Conservation (phyloP, 1,140 invertebrate genomes). For the Pantala flavescens region DNA sequence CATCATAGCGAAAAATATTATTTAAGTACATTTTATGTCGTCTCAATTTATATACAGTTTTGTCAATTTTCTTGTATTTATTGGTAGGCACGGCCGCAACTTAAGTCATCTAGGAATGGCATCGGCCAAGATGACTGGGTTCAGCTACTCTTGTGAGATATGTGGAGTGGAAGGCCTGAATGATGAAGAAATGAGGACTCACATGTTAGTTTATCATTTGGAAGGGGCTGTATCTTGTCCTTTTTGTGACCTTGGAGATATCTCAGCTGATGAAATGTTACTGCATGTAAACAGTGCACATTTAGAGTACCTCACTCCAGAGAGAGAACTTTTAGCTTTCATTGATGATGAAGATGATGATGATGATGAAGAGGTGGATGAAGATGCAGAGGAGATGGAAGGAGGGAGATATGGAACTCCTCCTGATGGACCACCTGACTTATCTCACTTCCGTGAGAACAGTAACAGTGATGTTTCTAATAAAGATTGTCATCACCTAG, state of each 20-base stretch:
- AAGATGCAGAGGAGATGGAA: constrained; percentile 5
- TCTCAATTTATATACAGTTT: too few species aligned
- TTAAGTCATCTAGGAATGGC: constrained; percentile 14
- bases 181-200: constrained; percentile 66
- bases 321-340: constrained; percentile 49
- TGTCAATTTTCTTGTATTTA: neutral
- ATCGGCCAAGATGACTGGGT: constrained; percentile 31
- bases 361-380: constrained; percentile 36
- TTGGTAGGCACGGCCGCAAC: neutral
- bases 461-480: neutral
- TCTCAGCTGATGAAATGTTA: constrained; percentile 60
- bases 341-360: constrained; percentile 38
- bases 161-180: constrained; percentile 67
- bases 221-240: constrained; percentile 65
- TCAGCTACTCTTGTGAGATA: constrained; percentile 60
- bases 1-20: too few species aligned
- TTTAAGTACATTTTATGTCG: too few species aligned
- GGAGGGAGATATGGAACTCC: constrained; percentile 12
- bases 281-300: constrained; percentile 70
- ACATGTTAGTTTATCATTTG: constrained; percentile 63
- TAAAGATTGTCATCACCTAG: neutral
- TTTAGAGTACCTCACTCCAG: constrained; percentile 63
- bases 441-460: constrained; percentile 11
- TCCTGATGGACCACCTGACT: constrained; percentile 5
- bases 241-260: constrained; percentile 64